These are phyloP conservation scores for Acropora yongei DNA, from an alignment of 64 coral and sea anemone genomes.

Conservation along the genomic window DNA sequence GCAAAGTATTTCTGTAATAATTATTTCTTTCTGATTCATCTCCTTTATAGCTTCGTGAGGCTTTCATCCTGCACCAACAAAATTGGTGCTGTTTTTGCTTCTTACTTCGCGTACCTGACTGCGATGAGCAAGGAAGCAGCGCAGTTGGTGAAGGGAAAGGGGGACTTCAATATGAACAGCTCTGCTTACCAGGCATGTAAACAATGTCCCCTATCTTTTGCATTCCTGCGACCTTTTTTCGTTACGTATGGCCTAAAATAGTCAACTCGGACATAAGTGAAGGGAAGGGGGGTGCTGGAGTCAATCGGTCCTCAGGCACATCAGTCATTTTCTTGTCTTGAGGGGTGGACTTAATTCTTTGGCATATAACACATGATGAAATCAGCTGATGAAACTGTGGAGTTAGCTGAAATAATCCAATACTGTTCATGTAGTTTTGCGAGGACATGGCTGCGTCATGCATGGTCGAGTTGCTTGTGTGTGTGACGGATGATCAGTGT, in stretches of 20 bases:
- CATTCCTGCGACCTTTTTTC: not conserved
- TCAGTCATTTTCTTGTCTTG: constrained; percentile 3
- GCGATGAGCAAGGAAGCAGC: not conserved
- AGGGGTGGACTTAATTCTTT: not conserved
- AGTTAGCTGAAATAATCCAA: not conserved
- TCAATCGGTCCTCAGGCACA: not conserved
- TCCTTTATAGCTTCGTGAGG: not conserved
- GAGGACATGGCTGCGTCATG: not conserved
- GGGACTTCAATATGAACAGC: not conserved
- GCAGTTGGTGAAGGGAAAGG: not conserved
- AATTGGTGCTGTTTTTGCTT: not conserved
- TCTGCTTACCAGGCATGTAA: not conserved
- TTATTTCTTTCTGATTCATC: not conserved
- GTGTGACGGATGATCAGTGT: not conserved
- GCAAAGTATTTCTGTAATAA: not conserved
- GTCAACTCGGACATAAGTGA: not conserved
- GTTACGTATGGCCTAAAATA: not conserved
- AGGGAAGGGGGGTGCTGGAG: not conserved
- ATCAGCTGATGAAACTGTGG: not conserved
- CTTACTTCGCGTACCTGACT: not conserved
- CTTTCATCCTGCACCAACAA: not conserved
- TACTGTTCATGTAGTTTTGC: not conserved
- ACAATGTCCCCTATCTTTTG: not conserved
- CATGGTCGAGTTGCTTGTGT: not conserved
- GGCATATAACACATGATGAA: not conserved